A percentile compares a stretch with the other conserved stretches of the same genome.
These are phyloP conservation scores for Chloroclysta siterata DNA, from an alignment of 2,888 invertebrate species.

Conservation along the genomic window DNA sequence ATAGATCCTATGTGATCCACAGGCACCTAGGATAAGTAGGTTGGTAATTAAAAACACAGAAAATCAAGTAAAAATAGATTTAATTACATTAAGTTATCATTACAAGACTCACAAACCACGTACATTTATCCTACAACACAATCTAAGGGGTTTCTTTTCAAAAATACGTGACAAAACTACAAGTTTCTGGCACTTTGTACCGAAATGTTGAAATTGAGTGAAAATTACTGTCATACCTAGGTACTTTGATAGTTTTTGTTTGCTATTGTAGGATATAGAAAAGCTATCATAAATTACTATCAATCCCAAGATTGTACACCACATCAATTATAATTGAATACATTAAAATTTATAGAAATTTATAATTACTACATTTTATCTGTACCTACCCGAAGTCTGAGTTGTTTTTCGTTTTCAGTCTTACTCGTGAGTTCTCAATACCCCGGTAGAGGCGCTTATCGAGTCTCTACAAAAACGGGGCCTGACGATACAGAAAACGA, in stretches of 20 bases:
- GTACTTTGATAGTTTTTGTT: not conserved
- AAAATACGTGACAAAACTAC: slow-evolving; percentile 46
- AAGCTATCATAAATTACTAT: slow-evolving; percentile 3
- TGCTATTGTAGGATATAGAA: slow-evolving; percentile 2
- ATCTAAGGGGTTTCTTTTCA: slow-evolving; percentile 51
- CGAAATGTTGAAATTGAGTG: slow-evolving; percentile 11
- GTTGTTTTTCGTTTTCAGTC: too few species aligned
- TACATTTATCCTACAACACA: slow-evolving; percentile 51
- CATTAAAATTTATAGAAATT: not conserved
- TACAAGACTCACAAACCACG: slow-evolving; percentile 61
- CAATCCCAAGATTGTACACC: slow-evolving; percentile 13
- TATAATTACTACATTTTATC: not conserved
- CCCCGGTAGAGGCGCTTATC: too few species aligned
- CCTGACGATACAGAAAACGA: too few species aligned
- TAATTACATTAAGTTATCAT: slow-evolving; percentile 63
- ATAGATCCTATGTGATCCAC: too few species aligned
- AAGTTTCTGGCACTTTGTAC: slow-evolving; percentile 60
- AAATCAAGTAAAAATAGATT: slow-evolving; percentile 72
- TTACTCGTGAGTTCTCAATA: too few species aligned
- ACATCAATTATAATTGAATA: slow-evolving; percentile 4
- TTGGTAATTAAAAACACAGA: slow-evolving; percentile 22
- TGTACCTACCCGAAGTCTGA: too few species aligned
- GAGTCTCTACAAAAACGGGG: too few species aligned
- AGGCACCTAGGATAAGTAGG: too few species aligned
- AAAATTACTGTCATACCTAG: slow-evolving; percentile 11